A percentile compares a stretch with the other conserved stretches of the same genome.
Conservation (phyloP, 2,113 vertebrate species). For the Istiophorus platypterus region DNA sequence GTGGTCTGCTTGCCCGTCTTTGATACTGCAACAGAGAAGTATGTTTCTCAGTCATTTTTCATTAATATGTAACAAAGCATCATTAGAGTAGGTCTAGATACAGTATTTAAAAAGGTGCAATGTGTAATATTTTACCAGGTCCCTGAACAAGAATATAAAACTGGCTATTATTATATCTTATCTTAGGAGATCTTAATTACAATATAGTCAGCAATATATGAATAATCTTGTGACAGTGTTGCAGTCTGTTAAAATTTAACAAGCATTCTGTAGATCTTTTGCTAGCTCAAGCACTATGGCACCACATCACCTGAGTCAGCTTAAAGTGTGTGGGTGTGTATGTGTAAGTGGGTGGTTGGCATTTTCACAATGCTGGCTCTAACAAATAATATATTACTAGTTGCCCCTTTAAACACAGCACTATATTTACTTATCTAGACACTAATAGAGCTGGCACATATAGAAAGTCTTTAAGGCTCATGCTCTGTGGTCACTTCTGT, state of each 20-base stretch:
- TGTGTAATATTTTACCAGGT: neutral
- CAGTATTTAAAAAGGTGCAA: neutral
- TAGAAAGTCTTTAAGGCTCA: neutral
- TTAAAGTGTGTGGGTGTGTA: no score
- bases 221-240: no score
- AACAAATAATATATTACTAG: neutral
- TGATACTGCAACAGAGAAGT: conserved; percentile 51
- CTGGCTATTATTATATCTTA: no score
- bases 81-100: neutral
- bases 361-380: neutral
- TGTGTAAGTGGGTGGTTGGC: no score
- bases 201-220: no score
- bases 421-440: no score
- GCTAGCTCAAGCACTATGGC: no score
- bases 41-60: neutral
- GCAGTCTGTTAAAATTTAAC: no score
- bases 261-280: no score
- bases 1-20: conserved; percentile 89
- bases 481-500: neutral
- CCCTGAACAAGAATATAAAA: neutral
- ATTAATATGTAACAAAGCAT: neutral
- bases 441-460: neutral
- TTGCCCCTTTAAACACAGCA: no score
- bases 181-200: no score
- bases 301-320: no score